Base-by-base conservation (phyloP, 2,113 vertebrate genomes). In the Thinocorus orbignyianus region DNA sequence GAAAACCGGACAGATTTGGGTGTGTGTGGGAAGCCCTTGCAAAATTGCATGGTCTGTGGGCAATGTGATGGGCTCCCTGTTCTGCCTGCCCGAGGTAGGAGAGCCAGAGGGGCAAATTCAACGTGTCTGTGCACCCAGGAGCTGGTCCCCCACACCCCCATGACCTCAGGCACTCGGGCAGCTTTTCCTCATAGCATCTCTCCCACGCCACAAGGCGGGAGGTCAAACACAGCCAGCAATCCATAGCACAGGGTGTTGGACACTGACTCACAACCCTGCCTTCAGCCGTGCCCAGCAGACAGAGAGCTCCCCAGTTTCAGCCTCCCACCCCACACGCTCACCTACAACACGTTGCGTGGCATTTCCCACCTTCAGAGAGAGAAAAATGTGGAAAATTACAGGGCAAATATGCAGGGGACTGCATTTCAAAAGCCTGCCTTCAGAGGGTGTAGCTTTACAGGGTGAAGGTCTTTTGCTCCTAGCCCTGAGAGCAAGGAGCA, bases 241-340 rank as follows among this genome's bases (percentile, higher is more conserved):
- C 44, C 58, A 55, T 8, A 86, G 73, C 65, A 39, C 0, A 0
- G 23, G 12, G 15, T 60, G 17, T 17, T 78, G 66, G 62, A 80
- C 71, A 39, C 78, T 82, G 94, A 96, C 78, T 95, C 95, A 97
- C 79, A 86, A 15, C 42, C 30, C 69, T 33, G 39, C 17, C 6
- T 5, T 68, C 57, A 81, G 78, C 48, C 9, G 1, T 57, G 66
- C 54, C 85, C 74, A 82, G 85, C 81, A 90, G 85, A 79, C 74
- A 76, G 51, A 87, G 62, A 2, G 0, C 48, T 94, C 82, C 90
- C 88, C 74, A 81, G 88, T 96, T 94, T 93, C 92, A 72, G 79
- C 79, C 90, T 94, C 66, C 28, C 66, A 31, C n/a, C 61, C 66
- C 62, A 68, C 74, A 33, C 30, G 6, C 74, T 80, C 85, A 57